These are phyloP conservation scores for Drosophila trapezifrons DNA, from an alignment of 1,140 invertebrate species.

Conservation along the genomic window DNA sequence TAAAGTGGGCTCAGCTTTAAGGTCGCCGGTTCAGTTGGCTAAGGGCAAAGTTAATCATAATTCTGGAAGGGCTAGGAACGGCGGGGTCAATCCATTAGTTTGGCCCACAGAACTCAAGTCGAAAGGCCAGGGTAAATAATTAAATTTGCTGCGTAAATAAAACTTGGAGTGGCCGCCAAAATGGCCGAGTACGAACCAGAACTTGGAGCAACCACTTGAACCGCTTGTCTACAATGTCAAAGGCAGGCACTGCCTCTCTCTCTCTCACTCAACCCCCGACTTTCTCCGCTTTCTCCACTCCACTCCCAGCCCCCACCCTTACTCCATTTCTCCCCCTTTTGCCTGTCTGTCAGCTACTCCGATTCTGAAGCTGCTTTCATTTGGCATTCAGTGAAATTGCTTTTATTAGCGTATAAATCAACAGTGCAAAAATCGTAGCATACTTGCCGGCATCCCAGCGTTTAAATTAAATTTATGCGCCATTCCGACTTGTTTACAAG, in stretches of 20 bases:
- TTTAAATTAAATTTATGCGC: slow-evolving; percentile 81
- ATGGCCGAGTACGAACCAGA: slow-evolving; percentile 45
- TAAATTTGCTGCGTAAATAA: slow-evolving; percentile 80
- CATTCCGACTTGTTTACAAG: slow-evolving; percentile 79
- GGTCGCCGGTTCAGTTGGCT: not conserved
- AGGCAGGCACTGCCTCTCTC: slow-evolving; percentile 44
- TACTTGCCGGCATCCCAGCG: slow-evolving; percentile 50
- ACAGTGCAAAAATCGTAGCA: slow-evolving; percentile 79
- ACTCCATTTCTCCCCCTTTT: slow-evolving; percentile 1
- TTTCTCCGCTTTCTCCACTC: slow-evolving; percentile 5
- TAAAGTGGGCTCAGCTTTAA: slow-evolving; percentile 9
- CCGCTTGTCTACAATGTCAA: slow-evolving; percentile 74
- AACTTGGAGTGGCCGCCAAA: slow-evolving; percentile 63
- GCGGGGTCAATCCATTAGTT: slow-evolving; percentile 36
- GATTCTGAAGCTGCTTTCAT: slow-evolving; percentile 58
- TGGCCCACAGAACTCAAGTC: slow-evolving; percentile 30
- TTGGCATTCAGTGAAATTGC: slow-evolving; percentile 78
- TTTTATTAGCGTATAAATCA: slow-evolving; percentile 82
- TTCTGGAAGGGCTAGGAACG: slow-evolving; percentile 3
- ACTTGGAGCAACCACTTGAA: slow-evolving; percentile 49
- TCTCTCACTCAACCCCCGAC: not conserved
- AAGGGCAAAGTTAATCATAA: slow-evolving; percentile 40
- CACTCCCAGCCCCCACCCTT: not conserved
- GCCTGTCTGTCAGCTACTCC: slow-evolving; percentile 47
- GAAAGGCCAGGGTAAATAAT: slow-evolving; percentile 69